Evolutionary conservation across 2,113 vertebrate genomes (phyloP).

Genomic region (Seriola dumerili): DNA sequence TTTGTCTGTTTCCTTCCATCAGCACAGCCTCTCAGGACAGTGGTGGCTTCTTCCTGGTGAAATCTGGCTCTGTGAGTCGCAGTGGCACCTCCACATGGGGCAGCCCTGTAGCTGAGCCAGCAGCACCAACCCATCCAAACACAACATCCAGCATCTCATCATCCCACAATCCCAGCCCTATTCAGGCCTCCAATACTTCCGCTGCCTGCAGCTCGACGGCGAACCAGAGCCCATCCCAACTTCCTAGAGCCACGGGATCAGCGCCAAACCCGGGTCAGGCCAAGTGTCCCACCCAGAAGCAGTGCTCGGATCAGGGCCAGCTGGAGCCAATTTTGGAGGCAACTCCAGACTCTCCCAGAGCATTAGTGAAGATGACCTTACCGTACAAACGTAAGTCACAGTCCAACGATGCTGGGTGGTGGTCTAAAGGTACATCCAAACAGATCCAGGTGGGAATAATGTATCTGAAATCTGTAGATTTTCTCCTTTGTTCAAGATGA

Average conservation of each 20-base stretch:
- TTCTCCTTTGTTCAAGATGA: not conserved
- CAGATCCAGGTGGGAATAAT: not conserved
- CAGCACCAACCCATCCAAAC: conserved; percentile 11
- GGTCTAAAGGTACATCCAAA: not conserved
- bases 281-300: conserved; percentile 49
- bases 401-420: not conserved
- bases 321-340: conserved; percentile 68
- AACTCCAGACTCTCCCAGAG: conserved; percentile 49
- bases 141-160: conserved; percentile 19
- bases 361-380: conserved; percentile 46
- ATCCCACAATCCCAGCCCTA: not conserved
- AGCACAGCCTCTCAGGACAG: conserved; percentile 75
- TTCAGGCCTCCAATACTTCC: not conserved
- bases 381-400: conserved; percentile 79
- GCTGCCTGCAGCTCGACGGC: not conserved
- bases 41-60: conserved; percentile 35
- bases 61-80: conserved; percentile 65
- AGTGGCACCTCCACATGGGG: conserved; percentile 67
- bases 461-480: not conserved
- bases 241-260: not conserved
- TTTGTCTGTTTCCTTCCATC: conserved; percentile 12
- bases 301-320: conserved; percentile 40
- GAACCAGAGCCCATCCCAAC: not conserved
- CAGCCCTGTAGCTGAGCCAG: conserved; percentile 28
- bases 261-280: conserved; percentile 14